These are phyloP conservation scores for Platyrinchus mystaceus DNA, from an alignment of 2,797 vertebrate genomes.

Conservation along the genomic window DNA sequence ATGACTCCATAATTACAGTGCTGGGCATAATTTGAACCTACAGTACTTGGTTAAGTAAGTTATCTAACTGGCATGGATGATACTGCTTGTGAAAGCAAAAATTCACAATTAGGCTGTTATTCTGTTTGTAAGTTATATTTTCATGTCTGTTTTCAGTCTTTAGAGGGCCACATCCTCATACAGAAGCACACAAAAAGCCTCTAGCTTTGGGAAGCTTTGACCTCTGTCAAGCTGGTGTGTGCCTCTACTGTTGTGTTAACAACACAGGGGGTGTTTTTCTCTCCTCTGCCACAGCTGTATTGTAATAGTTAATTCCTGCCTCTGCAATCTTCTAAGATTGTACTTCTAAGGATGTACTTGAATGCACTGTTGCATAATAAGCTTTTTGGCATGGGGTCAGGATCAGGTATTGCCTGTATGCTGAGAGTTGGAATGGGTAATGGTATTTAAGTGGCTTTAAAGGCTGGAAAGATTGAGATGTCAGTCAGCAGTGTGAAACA, in stretches of 20 bases:
- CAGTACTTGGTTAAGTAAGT: not conserved
- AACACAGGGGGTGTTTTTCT: not conserved
- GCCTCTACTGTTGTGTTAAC: not conserved
- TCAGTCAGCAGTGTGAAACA: not conserved
- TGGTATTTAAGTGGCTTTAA: not conserved
- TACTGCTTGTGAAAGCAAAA: not conserved
- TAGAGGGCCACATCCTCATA: not conserved
- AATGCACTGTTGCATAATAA: not conserved
- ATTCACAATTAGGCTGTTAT: not conserved
- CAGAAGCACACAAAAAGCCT: not conserved
- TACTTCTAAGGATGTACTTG: not conserved
- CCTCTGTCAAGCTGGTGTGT: not conserved
- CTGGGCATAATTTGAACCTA: not conserved
- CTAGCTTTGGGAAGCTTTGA: not conserved
- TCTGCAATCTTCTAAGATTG: not conserved
- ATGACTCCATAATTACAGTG: not conserved
- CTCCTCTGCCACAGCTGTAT: not conserved
- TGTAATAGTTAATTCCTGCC: not conserved
- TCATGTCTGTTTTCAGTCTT: not conserved
- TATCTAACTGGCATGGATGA: not conserved
- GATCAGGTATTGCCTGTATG: not conserved
- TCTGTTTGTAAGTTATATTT: not conserved
- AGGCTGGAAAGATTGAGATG: not conserved
- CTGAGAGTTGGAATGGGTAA: not conserved
- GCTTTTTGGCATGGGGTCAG: not conserved